phyloP scores from a whole-genome alignment of 1,140 invertebrate species.

The Trichonephila clavata region DNA sequence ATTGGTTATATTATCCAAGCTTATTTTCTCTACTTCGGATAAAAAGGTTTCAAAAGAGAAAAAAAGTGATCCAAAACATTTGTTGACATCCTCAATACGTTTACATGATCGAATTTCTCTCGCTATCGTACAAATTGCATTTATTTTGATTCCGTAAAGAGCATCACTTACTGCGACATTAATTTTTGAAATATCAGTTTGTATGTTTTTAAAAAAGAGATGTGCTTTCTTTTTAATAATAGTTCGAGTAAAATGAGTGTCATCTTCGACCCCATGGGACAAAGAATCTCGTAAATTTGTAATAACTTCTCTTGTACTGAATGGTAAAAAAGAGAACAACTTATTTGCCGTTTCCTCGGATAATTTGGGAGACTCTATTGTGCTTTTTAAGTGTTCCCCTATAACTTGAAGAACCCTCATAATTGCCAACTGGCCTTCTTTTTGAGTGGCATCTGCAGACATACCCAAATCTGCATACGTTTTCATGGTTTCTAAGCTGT shows the following conservation, averaged over 20 bases:
- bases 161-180: not conserved
- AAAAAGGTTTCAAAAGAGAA: not conserved
- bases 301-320: not conserved
- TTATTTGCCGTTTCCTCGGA: not conserved
- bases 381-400: slow-evolving; percentile 51
- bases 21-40: not conserved
- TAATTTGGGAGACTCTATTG: slow-evolving; percentile 54
- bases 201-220: slow-evolving; percentile 40
- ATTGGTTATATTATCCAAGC: not conserved
- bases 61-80: not conserved
- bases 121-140: not conserved
- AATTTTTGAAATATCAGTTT: slow-evolving; percentile 49
- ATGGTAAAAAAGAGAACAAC: not conserved
- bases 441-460: not conserved
- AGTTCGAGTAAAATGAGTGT: not conserved
- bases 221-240: not conserved
- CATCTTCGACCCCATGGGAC: not conserved
- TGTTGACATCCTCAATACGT: not conserved
- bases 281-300: slow-evolving; percentile 33
- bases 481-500: not conserved
- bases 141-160: not conserved
- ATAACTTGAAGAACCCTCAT: slow-evolving; percentile 16
- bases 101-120: not conserved
- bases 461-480: not conserved
- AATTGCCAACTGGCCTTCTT: not conserved